Evolutionary conservation across 2,888 invertebrate species (phyloP).

Genomic region (Notocelia uddmanniana): DNA sequence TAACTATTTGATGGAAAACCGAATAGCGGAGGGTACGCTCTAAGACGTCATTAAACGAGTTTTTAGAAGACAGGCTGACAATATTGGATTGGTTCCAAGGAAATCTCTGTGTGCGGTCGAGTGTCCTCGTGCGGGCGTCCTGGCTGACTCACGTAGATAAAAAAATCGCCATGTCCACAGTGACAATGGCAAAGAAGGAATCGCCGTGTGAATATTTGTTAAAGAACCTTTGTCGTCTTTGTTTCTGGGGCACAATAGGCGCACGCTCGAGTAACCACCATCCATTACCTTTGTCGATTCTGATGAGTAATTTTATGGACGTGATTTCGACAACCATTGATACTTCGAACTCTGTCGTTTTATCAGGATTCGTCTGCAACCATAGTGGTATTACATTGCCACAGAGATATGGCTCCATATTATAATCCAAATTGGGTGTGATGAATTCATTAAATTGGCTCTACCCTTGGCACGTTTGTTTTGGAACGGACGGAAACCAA

Average conservation of each 20-base stretch:
- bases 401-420: neutral
- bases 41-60: constrained; percentile 38
- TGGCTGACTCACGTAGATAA: constrained; percentile 45
- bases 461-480: constrained; percentile 2
- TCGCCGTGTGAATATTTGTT: constrained; percentile 42
- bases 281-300: constrained; percentile 34
- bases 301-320: constrained; percentile 28
- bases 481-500: neutral
- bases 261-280: constrained; percentile 38
- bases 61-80: constrained; percentile 42
- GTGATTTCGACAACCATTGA: constrained; percentile 14
- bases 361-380: constrained; percentile 8
- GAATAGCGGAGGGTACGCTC: constrained; percentile 21
- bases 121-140: constrained; percentile 47
- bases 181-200: constrained; percentile 43
- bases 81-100: constrained; percentile 71
- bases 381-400: neutral
- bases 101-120: constrained; percentile 64
- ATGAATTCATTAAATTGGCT: neutral
- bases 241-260: constrained; percentile 42
- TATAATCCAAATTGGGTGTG: neutral
- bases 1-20: constrained; percentile 25
- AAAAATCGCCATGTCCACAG: constrained; percentile 38
- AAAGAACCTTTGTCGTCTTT: constrained; percentile 43
- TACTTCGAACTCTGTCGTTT: neutral